Evolutionary conservation across 2,888 invertebrate genomes (phyloP).

Genomic region (Venusia cambrica): DNA sequence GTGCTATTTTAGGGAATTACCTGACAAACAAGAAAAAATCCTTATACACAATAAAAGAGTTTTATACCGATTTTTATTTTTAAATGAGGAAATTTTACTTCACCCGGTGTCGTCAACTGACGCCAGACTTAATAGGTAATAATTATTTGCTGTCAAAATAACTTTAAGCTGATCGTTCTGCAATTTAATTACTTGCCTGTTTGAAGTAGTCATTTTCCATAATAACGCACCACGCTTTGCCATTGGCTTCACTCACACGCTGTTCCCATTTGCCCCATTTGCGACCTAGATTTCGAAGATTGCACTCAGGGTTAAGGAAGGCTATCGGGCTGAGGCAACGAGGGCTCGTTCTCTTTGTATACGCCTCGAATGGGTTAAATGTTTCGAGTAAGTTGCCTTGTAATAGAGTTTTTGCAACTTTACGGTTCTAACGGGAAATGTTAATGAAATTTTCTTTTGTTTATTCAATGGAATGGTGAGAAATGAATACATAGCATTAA

Average conservation of each 20-base stretch:
- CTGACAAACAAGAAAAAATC: no score
- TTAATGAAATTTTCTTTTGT: conserved; percentile 19
- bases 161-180: no score
- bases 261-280: conserved; percentile 19
- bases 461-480: conserved; percentile 16
- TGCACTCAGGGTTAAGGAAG: conserved; percentile 32
- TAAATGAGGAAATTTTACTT: no score
- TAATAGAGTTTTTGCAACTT: conserved; percentile 23
- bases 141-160: no score
- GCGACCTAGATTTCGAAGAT: conserved; percentile 32
- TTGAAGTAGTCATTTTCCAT: no score
- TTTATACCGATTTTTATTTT: no score
- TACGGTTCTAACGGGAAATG: conserved; percentile 16
- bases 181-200: no score
- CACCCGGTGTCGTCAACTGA: no score
- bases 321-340: conserved; percentile 23
- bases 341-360: conserved; percentile 20
- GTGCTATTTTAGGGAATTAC: no score
- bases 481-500: conserved; percentile 17
- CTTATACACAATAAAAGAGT: no score
- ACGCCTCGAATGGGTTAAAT: conserved; percentile 22
- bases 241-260: conserved; percentile 4
- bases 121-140: no score
- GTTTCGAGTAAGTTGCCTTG: conserved; percentile 25
- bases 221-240: not conserved